Evolutionary conservation across 2,888 invertebrate genomes (phyloP).

Genomic region (Rhamnusium bicolor): DNA sequence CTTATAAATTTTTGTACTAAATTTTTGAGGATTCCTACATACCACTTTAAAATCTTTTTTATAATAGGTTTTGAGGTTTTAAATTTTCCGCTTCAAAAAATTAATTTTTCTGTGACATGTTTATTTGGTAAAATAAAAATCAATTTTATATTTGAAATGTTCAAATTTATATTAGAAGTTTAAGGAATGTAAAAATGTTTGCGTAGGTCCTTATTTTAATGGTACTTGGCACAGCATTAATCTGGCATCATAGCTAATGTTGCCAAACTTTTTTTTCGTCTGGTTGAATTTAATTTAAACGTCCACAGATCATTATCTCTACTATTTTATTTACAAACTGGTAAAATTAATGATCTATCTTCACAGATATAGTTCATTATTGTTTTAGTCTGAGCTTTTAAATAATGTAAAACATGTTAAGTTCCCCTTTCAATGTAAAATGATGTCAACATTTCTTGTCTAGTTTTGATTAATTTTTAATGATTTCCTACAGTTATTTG

Average conservation of each 20-base stretch:
- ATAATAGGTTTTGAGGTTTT: too few relatives aligned
- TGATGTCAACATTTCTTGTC: too few relatives aligned
- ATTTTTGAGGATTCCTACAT: too few relatives aligned
- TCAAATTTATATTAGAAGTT: not conserved
- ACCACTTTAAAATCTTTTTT: too few relatives aligned
- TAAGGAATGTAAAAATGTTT: not conserved
- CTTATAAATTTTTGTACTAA: too few relatives aligned
- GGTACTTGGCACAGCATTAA: conserved; percentile 12
- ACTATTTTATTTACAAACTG: not conserved
- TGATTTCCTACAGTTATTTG: too few relatives aligned
- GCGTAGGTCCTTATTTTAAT: conserved; percentile 4
- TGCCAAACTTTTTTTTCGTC: conserved; percentile 19
- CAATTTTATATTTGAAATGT: conserved; percentile 1
- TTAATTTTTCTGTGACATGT: not conserved
- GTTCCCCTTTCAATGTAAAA: too few relatives aligned
- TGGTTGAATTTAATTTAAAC: conserved; percentile 4
- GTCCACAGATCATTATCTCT: not conserved
- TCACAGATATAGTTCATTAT: not conserved
- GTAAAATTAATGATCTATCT: not conserved
- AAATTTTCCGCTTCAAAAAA: too few relatives aligned
- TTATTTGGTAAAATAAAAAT: not conserved
- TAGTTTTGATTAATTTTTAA: too few relatives aligned
- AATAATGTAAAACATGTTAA: too few relatives aligned
- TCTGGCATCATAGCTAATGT: not conserved
- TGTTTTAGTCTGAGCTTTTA: not conserved